Evolutionary conservation across 1,140 invertebrate genomes (phyloP), one percentile per base, ranked within the genome.

Genomic region (Trichonephila inaurata): DNA sequence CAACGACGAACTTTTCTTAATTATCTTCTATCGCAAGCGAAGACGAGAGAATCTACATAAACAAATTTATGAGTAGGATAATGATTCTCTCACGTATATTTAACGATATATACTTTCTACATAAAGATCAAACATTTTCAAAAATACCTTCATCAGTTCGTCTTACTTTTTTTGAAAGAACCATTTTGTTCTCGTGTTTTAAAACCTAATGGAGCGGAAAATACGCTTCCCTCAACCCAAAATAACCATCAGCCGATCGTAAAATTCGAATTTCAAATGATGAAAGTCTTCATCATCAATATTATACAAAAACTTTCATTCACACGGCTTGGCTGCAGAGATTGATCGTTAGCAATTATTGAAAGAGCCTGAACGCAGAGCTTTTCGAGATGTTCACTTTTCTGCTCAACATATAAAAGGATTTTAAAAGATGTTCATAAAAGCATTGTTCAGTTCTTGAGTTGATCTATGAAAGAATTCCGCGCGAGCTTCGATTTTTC

Each of bases 181-280:
- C n/a, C 66, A 69, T 24, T 69, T 69, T 69, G 14, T 24, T 69
- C 66, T n/a, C 66, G 24, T 82, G 77, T 40, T 82, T 82, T 51
- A 44, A 51, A 82, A 16, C 33, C 33, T 82, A 82, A 82, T 82
- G 77, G 77, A 18, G 77, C 33, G 33, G 77, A 82, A 82, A 82
- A 82, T 82, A 82, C 77, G 24, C 40, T 51, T 44, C 18, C 40
- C 44, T 6, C 21, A 40, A 18, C 40, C 24, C 33, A 82, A 82
- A 82, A 82, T 82, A 33, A 82, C 77, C 77, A 82, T 82, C 33
- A 82, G 40, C 28, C 21, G 77, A 51, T 82, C 77, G 77, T 82
- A 82, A 82, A 82, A 82, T 82, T 33, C 33, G 77, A 33, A 82
- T 82, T 82, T 82, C 40, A 44, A 51, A 82, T 82, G 77, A 82